Evolutionary conservation across 1,140 invertebrate genomes (phyloP).

Genomic region (Lordiphosa stackelbergi): DNA sequence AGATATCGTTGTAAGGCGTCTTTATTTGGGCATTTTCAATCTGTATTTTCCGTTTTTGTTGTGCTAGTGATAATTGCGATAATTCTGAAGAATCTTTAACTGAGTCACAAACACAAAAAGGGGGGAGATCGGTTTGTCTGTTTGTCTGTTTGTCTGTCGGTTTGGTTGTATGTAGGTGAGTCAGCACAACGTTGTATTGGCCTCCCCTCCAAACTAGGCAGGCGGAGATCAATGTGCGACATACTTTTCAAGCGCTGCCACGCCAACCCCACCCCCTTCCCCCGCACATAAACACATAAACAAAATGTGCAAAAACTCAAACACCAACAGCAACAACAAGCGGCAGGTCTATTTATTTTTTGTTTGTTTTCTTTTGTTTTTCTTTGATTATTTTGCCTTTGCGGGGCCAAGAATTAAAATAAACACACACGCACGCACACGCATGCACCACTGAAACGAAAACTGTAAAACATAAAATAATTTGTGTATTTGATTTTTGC

Average conservation of each 20-base stretch:
- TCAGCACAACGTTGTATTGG: conserved; percentile 13
- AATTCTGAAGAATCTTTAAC: conserved; percentile 39
- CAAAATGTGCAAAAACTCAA: conserved; percentile 16
- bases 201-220: not conserved
- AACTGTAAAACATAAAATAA: conserved; percentile 35
- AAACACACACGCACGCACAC: conserved; percentile 15
- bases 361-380: conserved; percentile 5
- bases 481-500: conserved; percentile 8
- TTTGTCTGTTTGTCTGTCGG: not conserved
- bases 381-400: conserved; percentile 35
- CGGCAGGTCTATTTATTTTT: not conserved
- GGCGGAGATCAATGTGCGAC: conserved; percentile 19
- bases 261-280: not conserved
- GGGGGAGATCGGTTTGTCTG: not conserved
- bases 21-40: conserved; percentile 10
- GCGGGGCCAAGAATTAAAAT: conserved; percentile 10
- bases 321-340: conserved; percentile 4
- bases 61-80: conserved; percentile 39
- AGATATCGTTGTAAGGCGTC: not conserved
- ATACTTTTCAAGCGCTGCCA: conserved; percentile 10
- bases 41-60: conserved; percentile 11
- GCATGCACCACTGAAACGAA: conserved; percentile 13
- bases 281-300: conserved; percentile 1
- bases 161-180: conserved; percentile 17
- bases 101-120: conserved; percentile 25